Evolutionary conservation across 2,888 invertebrate genomes (phyloP), one percentile per base, ranked within the genome.

Genomic region (Psylliodes chrysocephalus): DNA sequence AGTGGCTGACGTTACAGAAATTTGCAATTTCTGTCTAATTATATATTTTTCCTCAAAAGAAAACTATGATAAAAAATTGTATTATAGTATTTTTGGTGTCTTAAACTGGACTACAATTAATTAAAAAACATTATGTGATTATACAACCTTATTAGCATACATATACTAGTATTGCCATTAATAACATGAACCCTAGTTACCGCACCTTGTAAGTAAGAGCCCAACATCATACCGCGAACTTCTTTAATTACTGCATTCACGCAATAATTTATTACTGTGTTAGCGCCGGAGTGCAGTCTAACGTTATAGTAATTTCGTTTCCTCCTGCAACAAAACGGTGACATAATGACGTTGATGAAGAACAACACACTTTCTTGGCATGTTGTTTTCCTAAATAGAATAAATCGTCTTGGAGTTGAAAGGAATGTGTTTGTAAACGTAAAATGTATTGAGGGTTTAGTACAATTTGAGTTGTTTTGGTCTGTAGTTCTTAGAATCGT

Each of bases 271-370:
- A 42, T 42, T 42, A 42, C 8, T 40, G 38, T 42, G 42, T 18
- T 15, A 17, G 42, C 7, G 42, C 10, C 8, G 6, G 8, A 17
- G 42, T 17, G 42, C 18, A 17, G 2, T 10, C 2, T 42, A 12
- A 17, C n/a, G 12, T 18, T 12, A 12, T 42, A 18, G 42, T 4
- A 42, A 42, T 42, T 17, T 42, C 42, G n/a, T 17, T 42, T 42
- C 42, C 18, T 17, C 18, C 2, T 42, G 42, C 42, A 42, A 17
- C 42, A 17, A 18, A 17, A 18, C 42, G 8, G 18, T 42, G 42
- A 42, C 42, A 42, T 42, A 17, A 42, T 42, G 42, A 42, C 42
- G 42, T 42, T 42, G 42, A 42, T 42, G 42, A 42, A 42, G 42
- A 42, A 42, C 42, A 42, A 42, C 42, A 42, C 42, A 42, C 42